Conservation (phyloP, 2,888 invertebrate genomes). For the Drosophila borealis region DNA sequence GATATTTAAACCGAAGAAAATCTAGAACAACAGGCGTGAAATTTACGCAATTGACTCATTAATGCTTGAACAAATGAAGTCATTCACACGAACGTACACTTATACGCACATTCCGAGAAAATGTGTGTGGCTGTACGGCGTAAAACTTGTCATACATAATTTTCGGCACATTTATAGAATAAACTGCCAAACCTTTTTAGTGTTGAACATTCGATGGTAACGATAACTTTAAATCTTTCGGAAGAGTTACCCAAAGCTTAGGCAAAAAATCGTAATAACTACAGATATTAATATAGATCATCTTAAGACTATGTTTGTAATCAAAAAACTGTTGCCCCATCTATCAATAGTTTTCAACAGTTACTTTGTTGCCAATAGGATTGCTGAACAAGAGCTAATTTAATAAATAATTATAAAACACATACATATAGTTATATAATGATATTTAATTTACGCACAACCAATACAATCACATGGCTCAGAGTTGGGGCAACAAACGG, state of each 20-base stretch:
- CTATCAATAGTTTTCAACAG: neutral
- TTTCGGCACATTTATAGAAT: constrained; percentile 11
- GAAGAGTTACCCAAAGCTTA: too few relatives aligned
- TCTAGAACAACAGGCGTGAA: constrained; percentile 62
- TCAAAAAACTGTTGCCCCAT: too few relatives aligned
- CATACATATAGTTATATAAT: neutral
- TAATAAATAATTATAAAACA: neutral
- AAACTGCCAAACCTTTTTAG: too few relatives aligned
- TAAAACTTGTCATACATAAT: constrained; percentile 37
- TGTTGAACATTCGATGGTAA: neutral
- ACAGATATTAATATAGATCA: too few relatives aligned
- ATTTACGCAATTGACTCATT: constrained; percentile 77
- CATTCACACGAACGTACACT: constrained; percentile 43
- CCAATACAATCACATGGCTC: constrained; percentile 21
- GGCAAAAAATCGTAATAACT: too few relatives aligned
- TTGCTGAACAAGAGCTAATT: neutral
- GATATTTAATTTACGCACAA: constrained; percentile 10
- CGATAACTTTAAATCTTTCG: neutral
- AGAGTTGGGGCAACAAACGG: constrained; percentile 34
- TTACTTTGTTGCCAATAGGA: too few relatives aligned
- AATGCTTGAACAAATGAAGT: constrained; percentile 72
- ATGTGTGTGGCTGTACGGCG: constrained; percentile 46
- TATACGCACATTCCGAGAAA: neutral
- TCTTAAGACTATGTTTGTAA: too few relatives aligned
- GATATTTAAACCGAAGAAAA: constrained; percentile 64